These are phyloP conservation scores for Pygoscelis adeliae DNA, from an alignment of 2,113 vertebrate species.

Conservation along the genomic window DNA sequence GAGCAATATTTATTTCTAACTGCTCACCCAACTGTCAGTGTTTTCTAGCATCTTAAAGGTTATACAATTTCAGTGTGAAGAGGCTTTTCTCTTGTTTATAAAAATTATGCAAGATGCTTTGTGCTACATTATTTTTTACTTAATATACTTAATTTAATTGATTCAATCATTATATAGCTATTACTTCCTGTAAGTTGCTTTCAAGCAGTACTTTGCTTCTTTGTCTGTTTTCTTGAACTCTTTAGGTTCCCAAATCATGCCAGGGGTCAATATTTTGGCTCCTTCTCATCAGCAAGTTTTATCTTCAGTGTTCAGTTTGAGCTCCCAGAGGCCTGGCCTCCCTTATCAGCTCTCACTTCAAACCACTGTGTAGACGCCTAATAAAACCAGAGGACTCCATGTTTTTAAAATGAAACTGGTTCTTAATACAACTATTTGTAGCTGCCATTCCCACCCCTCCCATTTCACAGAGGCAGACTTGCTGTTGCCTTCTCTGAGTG, in stretches of 20 bases:
- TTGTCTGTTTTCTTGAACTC: background rate
- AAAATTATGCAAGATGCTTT: background rate
- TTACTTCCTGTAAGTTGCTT: background rate
- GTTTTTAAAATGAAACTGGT: background rate
- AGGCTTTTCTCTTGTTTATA: background rate
- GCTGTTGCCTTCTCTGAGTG: background rate
- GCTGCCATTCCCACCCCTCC: background rate
- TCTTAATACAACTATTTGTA: background rate
- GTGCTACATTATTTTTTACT: background rate
- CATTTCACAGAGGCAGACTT: background rate
- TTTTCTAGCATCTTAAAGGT: background rate
- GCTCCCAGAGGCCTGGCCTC: background rate
- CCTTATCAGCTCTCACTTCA: background rate
- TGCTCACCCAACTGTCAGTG: background rate
- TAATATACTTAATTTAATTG: background rate
- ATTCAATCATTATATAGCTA: background rate
- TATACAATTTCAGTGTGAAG: background rate
- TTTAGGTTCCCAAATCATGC: background rate
- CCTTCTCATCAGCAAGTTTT: background rate
- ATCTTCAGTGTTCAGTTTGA: background rate
- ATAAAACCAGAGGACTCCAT: background rate
- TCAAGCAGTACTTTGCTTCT: background rate
- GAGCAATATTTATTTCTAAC: background rate
- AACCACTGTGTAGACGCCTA: background rate
- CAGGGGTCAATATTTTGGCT: background rate